Evolutionary conservation across 2,797 vertebrate species (phyloP).

Genomic region (Xerus rutilus): DNA sequence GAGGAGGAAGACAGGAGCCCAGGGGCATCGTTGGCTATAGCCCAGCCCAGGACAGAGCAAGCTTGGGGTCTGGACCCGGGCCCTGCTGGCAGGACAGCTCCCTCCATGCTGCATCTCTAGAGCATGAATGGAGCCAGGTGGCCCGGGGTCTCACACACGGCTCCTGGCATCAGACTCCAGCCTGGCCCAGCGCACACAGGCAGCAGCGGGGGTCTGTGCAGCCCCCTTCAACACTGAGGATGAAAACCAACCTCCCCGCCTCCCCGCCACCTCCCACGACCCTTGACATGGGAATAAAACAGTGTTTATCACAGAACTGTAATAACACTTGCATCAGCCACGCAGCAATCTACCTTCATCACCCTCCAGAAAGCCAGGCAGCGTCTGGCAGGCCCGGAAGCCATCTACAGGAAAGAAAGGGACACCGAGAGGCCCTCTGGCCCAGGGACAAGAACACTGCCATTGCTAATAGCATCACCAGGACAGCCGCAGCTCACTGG

Average conservation of each 20-base stretch:
- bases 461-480: background rate
- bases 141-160: background rate
- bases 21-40: background rate
- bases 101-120: background rate
- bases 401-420: background rate
- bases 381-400: background rate
- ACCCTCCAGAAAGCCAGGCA: background rate
- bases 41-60: background rate
- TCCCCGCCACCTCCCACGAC: background rate
- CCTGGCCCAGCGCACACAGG: background rate
- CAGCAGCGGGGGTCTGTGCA: background rate
- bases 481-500: background rate
- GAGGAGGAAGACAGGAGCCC: rapidly evolving
- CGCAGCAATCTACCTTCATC: background rate
- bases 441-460: rapidly evolving
- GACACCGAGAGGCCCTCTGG: background rate
- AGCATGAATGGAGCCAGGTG: background rate
- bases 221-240: background rate
- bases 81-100: rapidly evolving
- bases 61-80: background rate
- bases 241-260: background rate
- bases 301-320: background rate
- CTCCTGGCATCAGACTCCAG: background rate
- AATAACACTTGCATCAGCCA: background rate
- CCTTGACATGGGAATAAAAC: background rate